Base-by-base conservation (phyloP, 2,797 vertebrate genomes). In the Phalanger gymnotis region DNA sequence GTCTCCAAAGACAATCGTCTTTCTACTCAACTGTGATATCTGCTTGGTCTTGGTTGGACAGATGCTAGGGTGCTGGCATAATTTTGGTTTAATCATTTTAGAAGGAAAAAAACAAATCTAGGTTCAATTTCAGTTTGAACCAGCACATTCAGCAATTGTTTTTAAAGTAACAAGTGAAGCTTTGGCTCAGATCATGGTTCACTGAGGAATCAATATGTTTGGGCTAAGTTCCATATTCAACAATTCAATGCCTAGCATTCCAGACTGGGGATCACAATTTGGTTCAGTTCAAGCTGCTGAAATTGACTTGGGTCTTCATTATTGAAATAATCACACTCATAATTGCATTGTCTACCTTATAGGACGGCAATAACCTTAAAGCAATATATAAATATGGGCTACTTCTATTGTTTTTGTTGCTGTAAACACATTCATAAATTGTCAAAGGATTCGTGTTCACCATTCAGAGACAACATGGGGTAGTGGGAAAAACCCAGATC, bases 261-360 rank as follows among this genome's bases (percentile, higher is more conserved):
- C 40, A 61, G 25, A 93, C 56, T 31, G 28, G 28, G 92, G 53
- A 57, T 87, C 0, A 3, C 28, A 27, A 31, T 94, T 90, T 95
- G 58, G 87, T 93, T 92, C 34, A 53, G 4, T 90, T 93, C n/a
- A 3, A 93, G 19, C 61, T 31, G 94, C 40, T 73, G n/a, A 51
- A 13, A 90, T 52, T 96, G 27, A 27, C 22, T 87, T 92, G 47
- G 90, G 54, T 95, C 90, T 93, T 92, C 66, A 95, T 93, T 92
- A 58, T 53, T 95, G 40, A 87, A 87, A 51, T 87, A 73, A 73
- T 73, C 19, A 73, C 7, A 73, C 40, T 51, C 7, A 27, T 51
- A 47, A 51, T 51, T 87, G 9, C 40, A 51, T 87, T 51, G 40
- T 1, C 1, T 87, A 12, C 40, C 73, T 51, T 40, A 87, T 14